These are phyloP conservation scores for Bombus superbus DNA, from an alignment of 1,140 invertebrate species.

Conservation along the genomic window DNA sequence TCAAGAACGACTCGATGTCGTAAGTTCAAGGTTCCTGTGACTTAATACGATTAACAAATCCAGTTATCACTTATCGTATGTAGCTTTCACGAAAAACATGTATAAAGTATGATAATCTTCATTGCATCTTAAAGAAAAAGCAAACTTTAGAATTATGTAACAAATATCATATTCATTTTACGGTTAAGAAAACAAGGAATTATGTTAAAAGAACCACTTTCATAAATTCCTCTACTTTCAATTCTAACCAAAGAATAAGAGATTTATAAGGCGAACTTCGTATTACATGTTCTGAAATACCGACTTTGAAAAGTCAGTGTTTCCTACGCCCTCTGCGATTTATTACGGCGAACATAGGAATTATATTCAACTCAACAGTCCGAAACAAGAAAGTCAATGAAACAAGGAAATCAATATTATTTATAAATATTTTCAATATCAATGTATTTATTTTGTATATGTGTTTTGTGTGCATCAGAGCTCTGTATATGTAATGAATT, in stretches of 20 bases:
- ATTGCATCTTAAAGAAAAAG: not conserved
- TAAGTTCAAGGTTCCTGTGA: constrained; percentile 15
- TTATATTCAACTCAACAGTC: not conserved
- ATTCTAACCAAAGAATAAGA: not conserved
- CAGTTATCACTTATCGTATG: not conserved
- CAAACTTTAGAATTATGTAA: not conserved
- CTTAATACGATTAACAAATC: not conserved
- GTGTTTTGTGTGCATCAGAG: too few relatives aligned
- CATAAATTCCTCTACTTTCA: not conserved
- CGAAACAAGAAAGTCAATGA: not conserved
- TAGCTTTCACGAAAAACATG: not conserved
- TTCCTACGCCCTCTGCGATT: not conserved
- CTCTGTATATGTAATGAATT: too few relatives aligned
- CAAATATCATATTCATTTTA: not conserved
- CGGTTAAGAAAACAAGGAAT: not conserved
- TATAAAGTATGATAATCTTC: not conserved
- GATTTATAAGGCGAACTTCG: not conserved
- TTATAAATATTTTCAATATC: too few relatives aligned
- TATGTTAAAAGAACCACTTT: not conserved
- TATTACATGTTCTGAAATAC: not conserved
- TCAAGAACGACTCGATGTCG: too few relatives aligned
- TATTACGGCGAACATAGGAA: not conserved
- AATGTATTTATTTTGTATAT: too few relatives aligned
- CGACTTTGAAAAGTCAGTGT: not conserved
- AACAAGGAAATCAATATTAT: too few relatives aligned